A percentile compares a stretch with the other conserved stretches of the same genome.
Conservation (phyloP, 1,140 invertebrate genomes). For the Galendromus occidentalis region DNA sequence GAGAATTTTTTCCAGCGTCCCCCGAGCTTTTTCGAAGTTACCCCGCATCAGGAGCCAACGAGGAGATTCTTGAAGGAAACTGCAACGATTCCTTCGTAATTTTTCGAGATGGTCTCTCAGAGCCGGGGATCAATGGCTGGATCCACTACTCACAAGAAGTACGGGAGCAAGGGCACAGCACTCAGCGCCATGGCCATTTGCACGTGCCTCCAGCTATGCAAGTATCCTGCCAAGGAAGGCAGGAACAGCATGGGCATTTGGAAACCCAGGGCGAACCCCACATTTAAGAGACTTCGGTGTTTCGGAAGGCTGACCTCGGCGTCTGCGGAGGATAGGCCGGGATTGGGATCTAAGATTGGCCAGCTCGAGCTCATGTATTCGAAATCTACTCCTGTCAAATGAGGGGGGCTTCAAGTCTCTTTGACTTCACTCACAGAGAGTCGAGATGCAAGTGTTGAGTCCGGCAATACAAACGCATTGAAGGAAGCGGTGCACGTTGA, state of each 20-base stretch:
- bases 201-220: background rate
- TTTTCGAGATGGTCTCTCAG: too few relatives aligned
- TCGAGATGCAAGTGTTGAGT: background rate
- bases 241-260: constrained; percentile 1
- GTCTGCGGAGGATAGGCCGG: background rate
- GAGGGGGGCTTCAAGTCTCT: too few relatives aligned
- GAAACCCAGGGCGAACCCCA: background rate
- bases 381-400: background rate
- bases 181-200: background rate
- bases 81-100: background rate
- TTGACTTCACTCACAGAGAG: background rate
- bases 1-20: background rate
- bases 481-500: background rate
- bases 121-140: too few relatives aligned
- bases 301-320: background rate
- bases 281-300: background rate
- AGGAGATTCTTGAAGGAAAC: background rate
- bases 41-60: background rate
- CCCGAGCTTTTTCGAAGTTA: background rate
- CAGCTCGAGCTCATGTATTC: too few relatives aligned
- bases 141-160: background rate
- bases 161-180: background rate
- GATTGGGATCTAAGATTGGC: too few relatives aligned
- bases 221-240: background rate
- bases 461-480: constrained; percentile 6